phyloP scores from a whole-genome alignment of 2,888 invertebrate genomes.

The Nowickia ferox region DNA sequence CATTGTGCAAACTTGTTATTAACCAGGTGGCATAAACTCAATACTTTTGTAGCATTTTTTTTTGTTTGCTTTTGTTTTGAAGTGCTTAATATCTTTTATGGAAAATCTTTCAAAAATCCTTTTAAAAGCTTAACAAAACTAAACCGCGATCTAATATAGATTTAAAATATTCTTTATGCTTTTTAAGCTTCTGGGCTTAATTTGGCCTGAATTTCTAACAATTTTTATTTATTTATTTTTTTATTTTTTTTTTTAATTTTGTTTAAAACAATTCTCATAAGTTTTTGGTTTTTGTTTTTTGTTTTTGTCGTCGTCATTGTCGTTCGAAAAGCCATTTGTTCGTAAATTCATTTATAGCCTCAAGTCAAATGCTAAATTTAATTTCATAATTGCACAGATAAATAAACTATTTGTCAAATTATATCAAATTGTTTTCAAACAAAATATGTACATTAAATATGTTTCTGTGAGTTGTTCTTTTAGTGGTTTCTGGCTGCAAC shows the following conservation, averaged over 20 bases:
- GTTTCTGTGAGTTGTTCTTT: conserved; percentile 6
- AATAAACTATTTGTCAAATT: conserved; percentile 70
- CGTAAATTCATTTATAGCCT: conserved; percentile 30
- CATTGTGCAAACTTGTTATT: conserved; percentile 67
- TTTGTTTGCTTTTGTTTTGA: neutral
- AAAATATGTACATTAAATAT: neutral
- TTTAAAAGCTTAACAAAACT: conserved; percentile 24
- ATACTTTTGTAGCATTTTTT: neutral
- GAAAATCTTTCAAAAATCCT: conserved; percentile 43
- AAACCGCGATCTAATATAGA: conserved; percentile 47
- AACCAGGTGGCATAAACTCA: conserved; percentile 66
- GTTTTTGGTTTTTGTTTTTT: neutral
- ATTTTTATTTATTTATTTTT: conserved; percentile 26
- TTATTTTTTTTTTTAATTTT: neutral
- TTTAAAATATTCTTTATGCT: conserved; percentile 31
- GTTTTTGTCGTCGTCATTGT: neutral
- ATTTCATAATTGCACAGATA: conserved; percentile 56
- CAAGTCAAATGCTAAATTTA: conserved; percentile 35
- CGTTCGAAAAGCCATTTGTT: neutral
- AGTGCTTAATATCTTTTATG: conserved; percentile 36
- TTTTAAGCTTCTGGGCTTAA: conserved; percentile 68
- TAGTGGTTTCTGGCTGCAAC: conserved; percentile 9
- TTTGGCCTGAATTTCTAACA: conserved; percentile 47
- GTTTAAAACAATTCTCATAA: conserved; percentile 19
- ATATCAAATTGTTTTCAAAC: conserved; percentile 52